Base-by-base conservation (phyloP, 2,797 vertebrate genomes). In the Etheostoma nigrum region DNA sequence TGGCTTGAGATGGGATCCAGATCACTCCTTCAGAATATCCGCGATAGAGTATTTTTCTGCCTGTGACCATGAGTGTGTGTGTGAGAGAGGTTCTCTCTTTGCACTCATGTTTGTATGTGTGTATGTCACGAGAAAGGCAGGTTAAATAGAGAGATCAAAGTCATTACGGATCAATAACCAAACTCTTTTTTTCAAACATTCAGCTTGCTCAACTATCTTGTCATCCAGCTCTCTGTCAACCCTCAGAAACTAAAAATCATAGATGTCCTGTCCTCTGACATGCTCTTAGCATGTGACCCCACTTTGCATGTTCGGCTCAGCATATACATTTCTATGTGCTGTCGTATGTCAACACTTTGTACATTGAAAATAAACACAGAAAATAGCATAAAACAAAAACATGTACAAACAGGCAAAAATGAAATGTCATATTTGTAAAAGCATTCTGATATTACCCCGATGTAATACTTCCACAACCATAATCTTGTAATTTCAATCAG, bases 91-190 rank as follows among this genome's bases (percentile, higher is more conserved):
- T 13, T 11, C 33, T 52, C 19, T 42, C 30, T 55, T 0, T 23
- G 30, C 8, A 21, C 40, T 45, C 42, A 15, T 27, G 51, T 62
- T 4, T 1, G 49, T 63, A 6, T 54, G 69, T 64, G 69, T 57
- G 64, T 44, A 6, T 51, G 62, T 81, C 72, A 73, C 23, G 11
- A 64, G 64, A 85, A 67, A 55, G 67, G 45, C 12, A 71, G 84
- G 81, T 84, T 76, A 76, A 84, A 82, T 61, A 74, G 80, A 68
- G 72, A 72, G 42, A 74, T 72, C 70, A 78, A 62, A 75, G 48
- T 75, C 68, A 87, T 85, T 87, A 83, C 0, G 4, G 73, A 81
- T 89, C 70, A 1, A 87, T 87, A 82, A 51, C 59, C 63, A 6
- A 74, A 85, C 66, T 47, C 53, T 49, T 52, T 77, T 14, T 44